Evolutionary conservation across 2,113 vertebrate species (phyloP).

Genomic region (Platichthys stellatus): DNA sequence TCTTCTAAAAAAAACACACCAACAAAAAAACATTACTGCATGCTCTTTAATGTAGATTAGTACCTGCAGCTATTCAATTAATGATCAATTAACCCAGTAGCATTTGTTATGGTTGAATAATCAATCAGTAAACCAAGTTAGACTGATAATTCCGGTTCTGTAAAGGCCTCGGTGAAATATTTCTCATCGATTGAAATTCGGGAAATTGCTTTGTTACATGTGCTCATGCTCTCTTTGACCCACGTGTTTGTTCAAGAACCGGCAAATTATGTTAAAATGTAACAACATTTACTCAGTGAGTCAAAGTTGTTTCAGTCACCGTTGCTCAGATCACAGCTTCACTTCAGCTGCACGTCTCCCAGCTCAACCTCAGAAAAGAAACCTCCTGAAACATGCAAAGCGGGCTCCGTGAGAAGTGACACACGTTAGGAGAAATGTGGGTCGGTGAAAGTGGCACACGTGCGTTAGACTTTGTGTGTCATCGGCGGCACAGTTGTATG

Average conservation of each 20-base stretch:
- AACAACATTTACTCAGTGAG: conserved; percentile 16
- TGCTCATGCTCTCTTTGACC: conserved; percentile 11
- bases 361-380: conserved; percentile 14
- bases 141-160: too few relatives aligned
- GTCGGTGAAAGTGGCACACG: conserved; percentile 52
- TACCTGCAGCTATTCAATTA: too few relatives aligned
- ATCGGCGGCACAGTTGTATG: conserved; percentile 50
- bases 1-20: too few relatives aligned
- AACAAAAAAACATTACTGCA: too few relatives aligned
- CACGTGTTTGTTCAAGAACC: background rate
- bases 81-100: too few relatives aligned
- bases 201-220: background rate
- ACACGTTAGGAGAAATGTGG: conserved; percentile 38
- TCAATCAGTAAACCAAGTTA: too few relatives aligned
- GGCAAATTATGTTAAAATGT: background rate
- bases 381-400: background rate
- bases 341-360: conserved; percentile 17
- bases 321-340: conserved; percentile 24
- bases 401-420: conserved; percentile 54
- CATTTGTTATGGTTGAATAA: too few relatives aligned
- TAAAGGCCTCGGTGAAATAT: too few relatives aligned
- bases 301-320: conserved; percentile 24
- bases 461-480: conserved; percentile 46
- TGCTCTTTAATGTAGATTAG: too few relatives aligned
- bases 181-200: background rate